Base-by-base conservation (phyloP, 2,113 vertebrate species). In the Hucho hucho region DNA sequence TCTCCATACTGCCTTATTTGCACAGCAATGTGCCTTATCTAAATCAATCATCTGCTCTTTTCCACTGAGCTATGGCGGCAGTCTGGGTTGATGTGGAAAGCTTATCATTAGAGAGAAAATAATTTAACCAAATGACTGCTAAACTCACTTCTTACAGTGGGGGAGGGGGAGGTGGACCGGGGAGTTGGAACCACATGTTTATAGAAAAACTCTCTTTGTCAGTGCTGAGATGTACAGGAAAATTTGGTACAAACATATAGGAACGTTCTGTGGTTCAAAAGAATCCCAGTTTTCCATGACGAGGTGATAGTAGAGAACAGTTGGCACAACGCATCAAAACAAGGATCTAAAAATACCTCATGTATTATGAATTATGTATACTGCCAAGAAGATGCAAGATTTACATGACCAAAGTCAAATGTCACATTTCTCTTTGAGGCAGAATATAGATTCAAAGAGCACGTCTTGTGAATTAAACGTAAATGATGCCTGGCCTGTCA, bases 21-120 rank as follows among this genome's bases (percentile, higher is more conserved):
- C 32, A 32, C 32, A 32, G 32, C 32, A 32, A 32, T 61, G 58
- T 61, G n/a, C n/a, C n/a, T 22, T 22, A 66, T 29, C 16, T 4
- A 18, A 66, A 66, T 29, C 64, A 28, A 66, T 66, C 16, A 66
- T 66, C 16, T 64, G 63, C 25, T 25, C 63, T 25, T 64, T 64
- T 64, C 63, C 53, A 56, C 53, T 56, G 4, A 56, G 16, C 16
- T 20, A 56, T 4, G 6, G 58, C 7, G 5, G 4, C 12, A 22
- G 28, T 3, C 64, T 66, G 64, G 14, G 12, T 11, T 43, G 25
- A 66, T 65, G 16, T 20, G 12, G 25, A 28, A 43, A 43, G 16
- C 26, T 25, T 16, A 3, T 65, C 26, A 65, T 66, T 66, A 66
- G 64, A 66, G 16, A 32, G 64, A 29, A 43, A 43, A 20, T 66